phyloP scores from a whole-genome alignment of 2,888 invertebrate genomes.

The Orthonychiurus folsomi region DNA sequence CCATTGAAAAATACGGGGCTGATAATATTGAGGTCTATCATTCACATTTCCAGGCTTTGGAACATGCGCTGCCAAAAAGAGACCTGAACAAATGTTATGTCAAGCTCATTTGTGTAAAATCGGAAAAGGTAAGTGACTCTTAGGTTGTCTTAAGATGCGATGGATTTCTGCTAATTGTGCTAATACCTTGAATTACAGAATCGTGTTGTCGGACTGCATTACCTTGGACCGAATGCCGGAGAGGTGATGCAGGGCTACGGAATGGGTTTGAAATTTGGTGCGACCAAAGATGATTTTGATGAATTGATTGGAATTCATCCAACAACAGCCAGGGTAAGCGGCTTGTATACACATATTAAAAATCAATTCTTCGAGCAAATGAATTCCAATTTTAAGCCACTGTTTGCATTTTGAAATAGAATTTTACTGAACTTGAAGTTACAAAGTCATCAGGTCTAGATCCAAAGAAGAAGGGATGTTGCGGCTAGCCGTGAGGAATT shows the following conservation, averaged over 20 bases:
- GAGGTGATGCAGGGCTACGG: constrained; percentile 92
- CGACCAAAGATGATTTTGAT: constrained; percentile 52
- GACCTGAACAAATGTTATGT: constrained; percentile 81
- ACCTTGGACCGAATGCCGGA: constrained; percentile 81
- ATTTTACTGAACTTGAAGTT: constrained; percentile 48
- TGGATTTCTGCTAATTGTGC: too few species aligned
- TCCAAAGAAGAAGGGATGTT: constrained; percentile 49
- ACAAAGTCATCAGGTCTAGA: constrained; percentile 49
- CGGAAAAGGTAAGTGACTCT: constrained; percentile 40
- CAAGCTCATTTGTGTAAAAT: constrained; percentile 63
- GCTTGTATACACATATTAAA: background rate
- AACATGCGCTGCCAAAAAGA: constrained; percentile 86
- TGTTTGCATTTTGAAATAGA: constrained; percentile 19
- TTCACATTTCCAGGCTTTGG: constrained; percentile 86
- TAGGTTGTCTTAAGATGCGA: too few species aligned
- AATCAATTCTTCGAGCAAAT: background rate
- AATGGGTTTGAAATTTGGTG: constrained; percentile 67
- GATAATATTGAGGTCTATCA: constrained; percentile 85
- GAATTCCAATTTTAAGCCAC: background rate
- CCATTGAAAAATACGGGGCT: constrained; percentile 58
- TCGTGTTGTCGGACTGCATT: constrained; percentile 76
- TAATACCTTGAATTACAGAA: constrained; percentile 37
- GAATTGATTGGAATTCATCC: constrained; percentile 55
- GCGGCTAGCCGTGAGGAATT: constrained; percentile 47
- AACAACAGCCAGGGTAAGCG: constrained; percentile 43